Percentiles rank a stretch among this genome's conserved stretches.
Conservation (phyloP, 2,113 vertebrate species). For the Ctenodactylus gundi region DNA sequence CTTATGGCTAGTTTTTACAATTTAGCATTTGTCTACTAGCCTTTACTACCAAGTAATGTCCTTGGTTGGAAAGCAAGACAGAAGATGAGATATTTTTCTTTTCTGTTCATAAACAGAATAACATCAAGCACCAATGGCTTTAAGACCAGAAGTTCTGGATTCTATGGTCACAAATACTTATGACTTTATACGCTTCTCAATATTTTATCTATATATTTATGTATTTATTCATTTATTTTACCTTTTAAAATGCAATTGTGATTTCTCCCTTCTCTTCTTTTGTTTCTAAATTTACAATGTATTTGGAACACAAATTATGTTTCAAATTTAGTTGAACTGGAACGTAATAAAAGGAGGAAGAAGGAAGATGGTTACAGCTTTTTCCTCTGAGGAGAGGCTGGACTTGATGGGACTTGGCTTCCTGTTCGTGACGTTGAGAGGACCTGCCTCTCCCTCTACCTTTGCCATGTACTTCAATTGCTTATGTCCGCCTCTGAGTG, state of each 20-base stretch:
- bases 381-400: no score
- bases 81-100: accelerated
- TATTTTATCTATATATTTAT: neutral
- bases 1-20: no score
- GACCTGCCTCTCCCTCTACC: no score
- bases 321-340: neutral
- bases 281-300: neutral
- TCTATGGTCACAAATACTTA: neutral
- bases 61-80: neutral
- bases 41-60: neutral
- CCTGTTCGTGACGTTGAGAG: no score
- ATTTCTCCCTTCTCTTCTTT: neutral
- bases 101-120: neutral
- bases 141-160: neutral
- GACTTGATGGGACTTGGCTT: no score
- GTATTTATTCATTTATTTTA: neutral
- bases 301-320: neutral
- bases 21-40: no score
- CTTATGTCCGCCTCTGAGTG: no score
- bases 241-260: neutral
- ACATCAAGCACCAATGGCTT: accelerated
- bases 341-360: no score
- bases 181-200: no score
- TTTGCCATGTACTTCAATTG: no score
- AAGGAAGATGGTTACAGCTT: no score